A percentile compares a stretch with the other conserved stretches of the same genome.
phyloP scores from a whole-genome alignment of 2,797 vertebrate species.

The Balearica regulorum region DNA sequence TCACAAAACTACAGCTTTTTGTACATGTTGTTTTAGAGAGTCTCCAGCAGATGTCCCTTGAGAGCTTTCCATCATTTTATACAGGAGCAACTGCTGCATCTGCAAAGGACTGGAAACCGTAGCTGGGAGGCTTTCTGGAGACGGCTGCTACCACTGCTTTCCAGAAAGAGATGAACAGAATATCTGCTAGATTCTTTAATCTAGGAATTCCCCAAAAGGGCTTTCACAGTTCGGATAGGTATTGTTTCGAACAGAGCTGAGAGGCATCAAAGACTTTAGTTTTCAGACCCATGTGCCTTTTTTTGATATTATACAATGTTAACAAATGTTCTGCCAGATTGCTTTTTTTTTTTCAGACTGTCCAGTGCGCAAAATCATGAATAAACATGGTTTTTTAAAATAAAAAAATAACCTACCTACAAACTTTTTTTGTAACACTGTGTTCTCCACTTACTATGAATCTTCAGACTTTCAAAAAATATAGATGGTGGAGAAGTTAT shows the following conservation, averaged over 20 bases:
- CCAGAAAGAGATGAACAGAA: background rate
- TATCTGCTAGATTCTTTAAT: background rate
- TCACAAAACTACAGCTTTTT: background rate
- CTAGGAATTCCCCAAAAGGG: background rate
- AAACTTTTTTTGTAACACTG: background rate
- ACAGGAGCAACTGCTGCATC: background rate
- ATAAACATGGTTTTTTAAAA: background rate
- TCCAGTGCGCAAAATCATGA: background rate
- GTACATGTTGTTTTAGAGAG: background rate
- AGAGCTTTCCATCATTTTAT: background rate
- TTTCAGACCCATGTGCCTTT: background rate
- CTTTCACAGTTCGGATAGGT: background rate
- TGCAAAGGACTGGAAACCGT: background rate
- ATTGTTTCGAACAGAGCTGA: background rate
- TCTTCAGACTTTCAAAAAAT: background rate
- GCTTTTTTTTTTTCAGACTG: background rate
- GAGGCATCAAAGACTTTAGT: background rate
- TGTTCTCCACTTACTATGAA: background rate
- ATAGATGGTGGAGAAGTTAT: background rate
- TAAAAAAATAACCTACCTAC: background rate
- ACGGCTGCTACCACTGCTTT: background rate
- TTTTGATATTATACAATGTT: background rate
- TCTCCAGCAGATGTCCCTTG: background rate
- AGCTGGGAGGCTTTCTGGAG: background rate
- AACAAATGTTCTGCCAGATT: background rate